Evolutionary conservation across 2,888 invertebrate species (phyloP), one percentile per base, ranked within the genome.

Genomic region (Drosophila percnosoma): DNA sequence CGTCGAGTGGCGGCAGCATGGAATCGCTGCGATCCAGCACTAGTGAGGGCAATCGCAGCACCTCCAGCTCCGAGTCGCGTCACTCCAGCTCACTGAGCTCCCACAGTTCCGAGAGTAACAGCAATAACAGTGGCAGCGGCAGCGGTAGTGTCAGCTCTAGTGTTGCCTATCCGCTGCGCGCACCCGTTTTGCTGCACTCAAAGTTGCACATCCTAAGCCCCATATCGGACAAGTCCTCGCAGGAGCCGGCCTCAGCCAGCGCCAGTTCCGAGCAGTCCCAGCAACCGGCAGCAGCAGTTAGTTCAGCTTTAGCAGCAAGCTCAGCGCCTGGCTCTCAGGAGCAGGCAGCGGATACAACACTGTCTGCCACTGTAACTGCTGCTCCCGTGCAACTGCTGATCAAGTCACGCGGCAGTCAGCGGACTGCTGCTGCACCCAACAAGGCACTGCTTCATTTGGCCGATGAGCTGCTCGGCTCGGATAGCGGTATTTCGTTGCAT

Each of bases 221-320:
- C 27, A 97, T 97, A 89, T 97, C 97, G 68, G 97, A 97, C 93
- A 97, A 97, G 93, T 97, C 97, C 29, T 97, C 97, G 1, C 97
- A 97, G 92, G 97, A 97, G 90, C 97, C 96, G 18, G 96, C 95
- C 27, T 96, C 80, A n/a, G 80, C 83, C 42, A 67, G 71, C 11
- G 78, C 79, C 63, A 57, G 57, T 21, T 83, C 97, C 10, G 97
- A 97, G 92, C 96, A 96, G 27, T 96, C 96, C 15, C 97, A 97
- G 89, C 96, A 97, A 90, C 96, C 85, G 68, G 58, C 70, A 68
- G 27, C 86, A 67, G 58, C 70, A 68, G 27, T 15, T 15, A 45
- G 24, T 45, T 24, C 36, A 21, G 52, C 57, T 4, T 21, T 58
- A 69, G 52, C 78, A 63, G 45, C 78, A 53, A 61, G 75, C 59